Conservation (phyloP, 1,140 invertebrate species). For the Zaprionus ghesquierei region DNA sequence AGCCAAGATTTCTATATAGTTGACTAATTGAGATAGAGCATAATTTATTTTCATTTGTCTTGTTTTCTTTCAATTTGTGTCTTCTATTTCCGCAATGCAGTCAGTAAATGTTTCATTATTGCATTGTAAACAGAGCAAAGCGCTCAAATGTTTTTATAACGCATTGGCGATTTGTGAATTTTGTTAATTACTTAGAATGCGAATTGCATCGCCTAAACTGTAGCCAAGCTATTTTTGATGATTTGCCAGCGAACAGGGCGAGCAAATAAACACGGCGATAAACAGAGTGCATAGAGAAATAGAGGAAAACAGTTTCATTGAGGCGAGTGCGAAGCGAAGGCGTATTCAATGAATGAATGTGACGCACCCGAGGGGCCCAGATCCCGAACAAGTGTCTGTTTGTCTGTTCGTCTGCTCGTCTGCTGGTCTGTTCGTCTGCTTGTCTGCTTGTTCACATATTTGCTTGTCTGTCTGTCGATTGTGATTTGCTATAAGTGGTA, state of each 20-base stretch:
- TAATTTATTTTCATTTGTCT: neutral
- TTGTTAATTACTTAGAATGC: constrained; percentile 42
- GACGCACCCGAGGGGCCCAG: neutral
- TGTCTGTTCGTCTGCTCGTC: neutral
- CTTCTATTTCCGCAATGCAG: constrained; percentile 6
- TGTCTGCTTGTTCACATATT: neutral
- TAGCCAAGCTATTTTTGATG: constrained; percentile 21
- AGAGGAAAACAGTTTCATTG: constrained; percentile 60
- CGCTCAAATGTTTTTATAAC: constrained; percentile 10
- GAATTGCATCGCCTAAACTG: constrained; percentile 19
- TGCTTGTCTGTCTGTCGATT: neutral
- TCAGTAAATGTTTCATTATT: constrained; percentile 20
- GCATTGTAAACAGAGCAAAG: constrained; percentile 11
- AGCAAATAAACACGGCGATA: constrained; percentile 20
- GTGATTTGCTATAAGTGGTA: neutral
- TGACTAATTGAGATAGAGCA: too few species aligned
- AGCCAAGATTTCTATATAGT: too few species aligned
- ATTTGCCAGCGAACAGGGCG: constrained; percentile 6
- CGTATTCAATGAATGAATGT: constrained; percentile 19
- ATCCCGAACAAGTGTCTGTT: constrained; percentile 18
- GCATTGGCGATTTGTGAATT: neutral
- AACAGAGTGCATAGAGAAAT: constrained; percentile 52
- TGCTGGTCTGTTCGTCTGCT: neutral
- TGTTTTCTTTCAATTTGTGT: neutral
- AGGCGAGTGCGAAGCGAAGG: constrained; percentile 22